A percentile compares a stretch with the other conserved stretches of the same genome.
Conservation (phyloP, 2,113 vertebrate species). For the Aramus guarauna region DNA sequence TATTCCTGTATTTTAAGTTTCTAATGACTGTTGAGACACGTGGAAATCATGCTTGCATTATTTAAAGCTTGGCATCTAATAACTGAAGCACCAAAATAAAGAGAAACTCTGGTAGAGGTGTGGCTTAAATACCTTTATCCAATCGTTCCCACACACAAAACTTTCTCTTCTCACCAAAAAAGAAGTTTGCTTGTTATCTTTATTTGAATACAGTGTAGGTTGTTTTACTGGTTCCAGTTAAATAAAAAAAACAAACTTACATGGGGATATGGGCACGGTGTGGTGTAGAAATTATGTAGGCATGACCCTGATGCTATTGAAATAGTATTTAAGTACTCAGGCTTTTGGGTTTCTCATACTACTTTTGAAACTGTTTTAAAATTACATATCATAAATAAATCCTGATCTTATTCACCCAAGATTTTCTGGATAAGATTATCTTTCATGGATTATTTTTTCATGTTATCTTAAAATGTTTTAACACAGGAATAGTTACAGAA, state of each 20-base stretch:
- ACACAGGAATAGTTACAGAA: neutral
- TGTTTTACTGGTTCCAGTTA: neutral
- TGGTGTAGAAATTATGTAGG: neutral
- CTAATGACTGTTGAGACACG: neutral
- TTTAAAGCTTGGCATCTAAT: neutral
- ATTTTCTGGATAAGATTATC: neutral
- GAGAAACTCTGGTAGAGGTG: neutral
- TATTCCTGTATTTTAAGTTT: neutral
- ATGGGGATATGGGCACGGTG: fast-evolving
- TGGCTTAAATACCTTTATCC: neutral
- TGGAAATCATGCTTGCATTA: neutral
- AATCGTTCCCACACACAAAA: neutral
- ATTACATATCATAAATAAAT: neutral
- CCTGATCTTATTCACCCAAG: neutral
- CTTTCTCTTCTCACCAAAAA: neutral
- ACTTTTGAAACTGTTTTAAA: neutral
- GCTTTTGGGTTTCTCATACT: neutral
- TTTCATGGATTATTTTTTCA: neutral
- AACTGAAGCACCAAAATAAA: neutral
- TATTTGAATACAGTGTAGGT: neutral
- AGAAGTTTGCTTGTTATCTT: neutral
- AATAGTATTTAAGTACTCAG: neutral
- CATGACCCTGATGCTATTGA: neutral
- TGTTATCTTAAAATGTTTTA: neutral
- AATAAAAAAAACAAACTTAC: neutral